Evolutionary conservation across 2,888 invertebrate genomes (phyloP).

Genomic region (Cylloceria caligata): DNA sequence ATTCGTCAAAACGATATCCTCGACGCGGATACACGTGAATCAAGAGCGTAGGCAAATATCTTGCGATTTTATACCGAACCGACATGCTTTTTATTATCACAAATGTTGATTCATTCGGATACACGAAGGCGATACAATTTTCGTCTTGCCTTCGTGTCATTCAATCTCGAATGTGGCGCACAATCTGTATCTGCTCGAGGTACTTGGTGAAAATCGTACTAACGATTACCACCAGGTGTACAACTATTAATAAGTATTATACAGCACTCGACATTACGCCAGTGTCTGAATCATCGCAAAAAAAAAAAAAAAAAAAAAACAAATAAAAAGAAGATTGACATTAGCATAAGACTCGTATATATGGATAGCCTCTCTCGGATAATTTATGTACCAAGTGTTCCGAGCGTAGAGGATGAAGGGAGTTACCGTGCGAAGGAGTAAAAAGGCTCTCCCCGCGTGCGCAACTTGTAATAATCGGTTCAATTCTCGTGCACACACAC

Average conservation of each 20-base stretch:
- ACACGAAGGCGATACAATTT: too few species aligned
- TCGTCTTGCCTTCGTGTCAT: too few species aligned
- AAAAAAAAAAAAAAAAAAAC: conserved; percentile 49
- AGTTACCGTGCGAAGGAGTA: not conserved
- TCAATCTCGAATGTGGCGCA: too few species aligned
- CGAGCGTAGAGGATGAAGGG: conserved; percentile 11
- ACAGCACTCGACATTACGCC: conserved; percentile 4
- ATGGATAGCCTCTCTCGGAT: not conserved
- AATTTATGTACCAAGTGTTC: conserved; percentile 55
- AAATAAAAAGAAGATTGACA: conserved; percentile 51
- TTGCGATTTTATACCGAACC: conserved; percentile 4
- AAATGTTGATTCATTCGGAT: too few species aligned
- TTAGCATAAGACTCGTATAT: conserved; percentile 42
- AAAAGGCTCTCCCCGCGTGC: conserved; percentile 17
- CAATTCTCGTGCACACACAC: conserved; percentile 25
- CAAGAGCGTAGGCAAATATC: not conserved
- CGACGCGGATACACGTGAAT: not conserved
- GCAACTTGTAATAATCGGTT: conserved; percentile 51
- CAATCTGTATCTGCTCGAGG: not conserved
- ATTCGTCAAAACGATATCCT: conserved; percentile 13
- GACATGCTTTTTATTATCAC: not conserved
- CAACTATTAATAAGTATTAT: conserved; percentile 58
- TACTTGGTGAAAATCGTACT: conserved; percentile 23
- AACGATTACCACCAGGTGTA: conserved; percentile 37
- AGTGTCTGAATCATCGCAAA: conserved; percentile 52